Percentiles rank a stretch among this genome's conserved stretches.
phyloP scores from a whole-genome alignment of 2,113 vertebrate genomes.

The Benitochromis conjunctus region DNA sequence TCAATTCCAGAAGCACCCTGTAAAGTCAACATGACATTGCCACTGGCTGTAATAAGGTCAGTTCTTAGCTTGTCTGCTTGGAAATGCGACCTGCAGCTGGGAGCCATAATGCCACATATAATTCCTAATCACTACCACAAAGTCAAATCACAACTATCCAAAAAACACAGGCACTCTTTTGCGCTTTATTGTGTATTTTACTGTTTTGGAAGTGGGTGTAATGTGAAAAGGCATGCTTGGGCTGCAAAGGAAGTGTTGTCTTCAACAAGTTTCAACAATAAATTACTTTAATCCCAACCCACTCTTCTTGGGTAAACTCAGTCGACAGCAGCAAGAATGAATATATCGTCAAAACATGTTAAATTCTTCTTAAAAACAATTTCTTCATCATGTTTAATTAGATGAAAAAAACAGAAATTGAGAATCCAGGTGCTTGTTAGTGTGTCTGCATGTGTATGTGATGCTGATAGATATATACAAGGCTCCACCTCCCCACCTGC shows the following conservation, averaged over 20 bases:
- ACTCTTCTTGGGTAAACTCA: not conserved
- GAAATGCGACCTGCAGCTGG: not conserved
- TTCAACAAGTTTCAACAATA: not conserved
- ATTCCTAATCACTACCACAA: not conserved
- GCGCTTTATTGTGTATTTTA: not conserved
- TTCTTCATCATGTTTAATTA: not conserved
- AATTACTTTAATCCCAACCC: not conserved
- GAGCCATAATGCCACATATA: not conserved
- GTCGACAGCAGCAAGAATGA: not conserved
- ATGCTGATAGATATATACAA: constrained; percentile 3
- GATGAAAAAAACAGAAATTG: not conserved
- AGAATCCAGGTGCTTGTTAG: not conserved
- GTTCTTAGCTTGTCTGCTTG: not conserved
- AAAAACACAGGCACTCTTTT: not conserved
- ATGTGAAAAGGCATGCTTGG: not conserved
- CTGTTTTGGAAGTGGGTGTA: not conserved
- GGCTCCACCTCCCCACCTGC: constrained; percentile 43
- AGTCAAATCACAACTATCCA: not conserved
- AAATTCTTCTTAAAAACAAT: not conserved
- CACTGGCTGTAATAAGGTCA: constrained; percentile 33
- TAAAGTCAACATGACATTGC: constrained; percentile 12
- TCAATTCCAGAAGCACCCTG: not conserved
- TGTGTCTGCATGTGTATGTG: not conserved
- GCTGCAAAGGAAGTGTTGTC: not conserved
- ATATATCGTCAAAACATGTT: not conserved